A percentile compares a stretch with the other conserved stretches of the same genome.
Conservation (phyloP, 2,888 invertebrate species). For the Eupithecia dodoneata region DNA sequence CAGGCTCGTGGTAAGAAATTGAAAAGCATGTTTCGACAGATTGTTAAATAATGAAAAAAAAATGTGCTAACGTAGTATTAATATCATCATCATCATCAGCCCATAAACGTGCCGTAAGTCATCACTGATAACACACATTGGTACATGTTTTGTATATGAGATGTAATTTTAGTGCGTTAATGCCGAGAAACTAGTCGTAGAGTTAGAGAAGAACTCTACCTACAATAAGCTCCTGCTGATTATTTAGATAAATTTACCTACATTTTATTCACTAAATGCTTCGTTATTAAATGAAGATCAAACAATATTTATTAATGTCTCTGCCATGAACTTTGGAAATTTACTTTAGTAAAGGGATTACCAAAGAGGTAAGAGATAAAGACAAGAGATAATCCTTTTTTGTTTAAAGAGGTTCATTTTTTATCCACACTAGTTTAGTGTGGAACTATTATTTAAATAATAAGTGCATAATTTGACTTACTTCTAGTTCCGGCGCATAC, state of each 20-base stretch:
- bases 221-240: neutral
- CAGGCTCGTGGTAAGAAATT: neutral
- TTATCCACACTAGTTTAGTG: neutral
- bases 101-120: too few species aligned
- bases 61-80: neutral
- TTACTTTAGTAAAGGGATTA: neutral
- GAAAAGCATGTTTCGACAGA: neutral
- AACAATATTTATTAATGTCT: neutral
- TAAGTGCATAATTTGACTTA: constrained; percentile 36
- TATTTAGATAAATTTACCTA: neutral
- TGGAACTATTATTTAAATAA: neutral
- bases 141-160: too few species aligned
- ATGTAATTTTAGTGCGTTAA: too few species aligned
- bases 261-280: neutral
- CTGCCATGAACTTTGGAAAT: neutral
- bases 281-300: neutral
- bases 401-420: neutral
- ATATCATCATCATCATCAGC: too few species aligned
- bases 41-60: neutral
- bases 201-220: too few species aligned
- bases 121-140: too few species aligned
- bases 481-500: constrained; percentile 68
- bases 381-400: neutral
- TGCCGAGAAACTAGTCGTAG: too few species aligned
- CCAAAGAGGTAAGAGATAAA: neutral